phyloP scores from a whole-genome alignment of 2,113 vertebrate genomes.

The Dasyprocta punctata region DNA sequence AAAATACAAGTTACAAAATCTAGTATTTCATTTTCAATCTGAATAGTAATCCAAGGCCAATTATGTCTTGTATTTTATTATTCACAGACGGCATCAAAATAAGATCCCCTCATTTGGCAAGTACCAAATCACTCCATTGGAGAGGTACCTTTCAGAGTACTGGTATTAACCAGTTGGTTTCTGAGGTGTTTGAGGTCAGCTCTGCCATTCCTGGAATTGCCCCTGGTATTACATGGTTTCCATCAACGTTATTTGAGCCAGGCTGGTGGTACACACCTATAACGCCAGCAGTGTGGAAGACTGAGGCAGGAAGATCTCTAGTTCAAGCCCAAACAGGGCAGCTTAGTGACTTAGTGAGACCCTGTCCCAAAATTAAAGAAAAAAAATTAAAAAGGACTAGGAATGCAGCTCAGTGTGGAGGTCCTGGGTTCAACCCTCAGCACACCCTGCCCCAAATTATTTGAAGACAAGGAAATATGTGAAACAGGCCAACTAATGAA shows the following conservation, averaged over 20 bases:
- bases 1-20: not conserved
- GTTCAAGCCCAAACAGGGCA: not conserved
- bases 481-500: not conserved
- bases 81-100: slow-evolving; percentile 42
- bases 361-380: not conserved
- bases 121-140: not conserved
- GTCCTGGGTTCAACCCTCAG: not conserved
- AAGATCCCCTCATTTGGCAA: slow-evolving; percentile 43
- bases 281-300: not conserved
- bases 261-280: not conserved
- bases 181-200: not conserved
- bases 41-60: slow-evolving; percentile 49
- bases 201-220: not conserved
- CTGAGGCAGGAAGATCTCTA: not conserved
- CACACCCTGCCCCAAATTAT: not conserved
- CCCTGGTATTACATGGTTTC: not conserved
- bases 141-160: not conserved
- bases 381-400: not conserved
- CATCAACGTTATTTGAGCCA: not conserved
- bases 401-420: not conserved
- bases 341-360: not conserved
- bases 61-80: slow-evolving; percentile 50
- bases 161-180: not conserved
- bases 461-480: not conserved
- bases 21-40: slow-evolving; percentile 29